phyloP scores from a whole-genome alignment of 2,797 vertebrate genomes.

The Takifugu rubripes region DNA sequence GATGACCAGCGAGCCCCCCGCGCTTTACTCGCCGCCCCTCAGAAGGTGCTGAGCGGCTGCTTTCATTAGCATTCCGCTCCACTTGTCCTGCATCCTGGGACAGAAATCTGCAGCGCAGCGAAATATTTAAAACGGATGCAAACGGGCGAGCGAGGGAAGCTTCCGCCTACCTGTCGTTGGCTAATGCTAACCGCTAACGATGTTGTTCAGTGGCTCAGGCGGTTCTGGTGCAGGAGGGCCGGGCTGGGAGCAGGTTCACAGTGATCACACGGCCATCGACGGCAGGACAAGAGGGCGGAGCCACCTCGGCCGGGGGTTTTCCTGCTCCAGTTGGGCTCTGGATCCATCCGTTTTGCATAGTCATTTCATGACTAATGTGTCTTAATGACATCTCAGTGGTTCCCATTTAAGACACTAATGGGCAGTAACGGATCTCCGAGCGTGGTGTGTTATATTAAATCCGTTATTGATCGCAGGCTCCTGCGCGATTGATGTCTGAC shows the following conservation, averaged over 20 bases:
- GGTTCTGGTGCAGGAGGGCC: background rate
- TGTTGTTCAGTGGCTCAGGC: background rate
- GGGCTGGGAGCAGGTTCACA: slow-evolving; percentile 14
- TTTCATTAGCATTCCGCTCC: slow-evolving; percentile 47
- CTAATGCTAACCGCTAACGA: slow-evolving; percentile 27
- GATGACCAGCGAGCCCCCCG: slow-evolving; percentile 39
- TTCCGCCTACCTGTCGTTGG: too few relatives aligned
- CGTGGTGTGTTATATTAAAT: slow-evolving; percentile 64
- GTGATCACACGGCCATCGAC: slow-evolving; percentile 52
- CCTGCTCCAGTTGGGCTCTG: slow-evolving; percentile 21
- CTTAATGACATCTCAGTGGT: slow-evolving; percentile 56
- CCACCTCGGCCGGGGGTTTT: too few relatives aligned
- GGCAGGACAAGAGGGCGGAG: too few relatives aligned
- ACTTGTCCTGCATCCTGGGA: slow-evolving; percentile 18
- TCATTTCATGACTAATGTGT: slow-evolving; percentile 51
- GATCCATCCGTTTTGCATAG: slow-evolving; percentile 47
- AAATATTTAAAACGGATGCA: slow-evolving; percentile 44
- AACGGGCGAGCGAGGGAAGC: slow-evolving; percentile 19
- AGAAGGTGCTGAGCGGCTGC: slow-evolving; percentile 29
- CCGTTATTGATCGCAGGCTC: slow-evolving; percentile 63
- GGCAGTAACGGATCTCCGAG: slow-evolving; percentile 60
- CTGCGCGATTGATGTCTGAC: slow-evolving; percentile 53
- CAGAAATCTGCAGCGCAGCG: slow-evolving; percentile 12
- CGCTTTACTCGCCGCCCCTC: slow-evolving; percentile 36
- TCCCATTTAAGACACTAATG: slow-evolving; percentile 59